Conservation (phyloP, 2,797 vertebrate species). For the Gymnopithys bicolor region DNA sequence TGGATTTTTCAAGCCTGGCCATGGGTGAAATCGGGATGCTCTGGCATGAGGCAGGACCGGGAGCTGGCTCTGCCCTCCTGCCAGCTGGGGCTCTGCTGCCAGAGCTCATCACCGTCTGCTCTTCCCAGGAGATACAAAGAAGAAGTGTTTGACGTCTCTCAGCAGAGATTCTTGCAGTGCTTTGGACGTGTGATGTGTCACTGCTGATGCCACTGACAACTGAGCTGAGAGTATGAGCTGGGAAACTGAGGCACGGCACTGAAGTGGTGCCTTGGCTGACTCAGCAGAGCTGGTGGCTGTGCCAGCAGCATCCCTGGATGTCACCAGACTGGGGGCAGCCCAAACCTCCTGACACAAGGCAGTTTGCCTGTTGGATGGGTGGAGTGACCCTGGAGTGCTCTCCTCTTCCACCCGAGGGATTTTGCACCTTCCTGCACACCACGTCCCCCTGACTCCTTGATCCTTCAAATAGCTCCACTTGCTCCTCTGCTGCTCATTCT, state of each 20-base stretch:
- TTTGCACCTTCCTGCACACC: neutral
- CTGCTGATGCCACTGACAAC: neutral
- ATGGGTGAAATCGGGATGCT: neutral
- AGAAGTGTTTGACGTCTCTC: neutral
- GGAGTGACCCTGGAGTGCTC: neutral
- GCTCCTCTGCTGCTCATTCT: neutral
- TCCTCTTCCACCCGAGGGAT: neutral
- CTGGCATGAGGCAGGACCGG: fast-evolving
- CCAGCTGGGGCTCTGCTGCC: neutral
- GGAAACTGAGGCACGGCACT: neutral
- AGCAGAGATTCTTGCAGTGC: neutral
- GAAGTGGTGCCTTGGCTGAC: fast-evolving
- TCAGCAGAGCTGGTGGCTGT: neutral
- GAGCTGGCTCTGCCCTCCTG: neutral
- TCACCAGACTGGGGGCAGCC: neutral
- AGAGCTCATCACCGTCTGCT: neutral
- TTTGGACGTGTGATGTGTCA: neutral
- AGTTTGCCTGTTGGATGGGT: neutral
- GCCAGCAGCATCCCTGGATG: neutral
- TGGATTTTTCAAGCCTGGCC: neutral
- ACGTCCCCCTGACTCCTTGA: fast-evolving
- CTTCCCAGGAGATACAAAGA: neutral
- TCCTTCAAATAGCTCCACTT: neutral
- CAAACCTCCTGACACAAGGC: fast-evolving
- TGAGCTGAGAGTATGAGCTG: fast-evolving